phyloP scores from a whole-genome alignment of 2,113 vertebrate genomes.

The Lagopus muta region DNA sequence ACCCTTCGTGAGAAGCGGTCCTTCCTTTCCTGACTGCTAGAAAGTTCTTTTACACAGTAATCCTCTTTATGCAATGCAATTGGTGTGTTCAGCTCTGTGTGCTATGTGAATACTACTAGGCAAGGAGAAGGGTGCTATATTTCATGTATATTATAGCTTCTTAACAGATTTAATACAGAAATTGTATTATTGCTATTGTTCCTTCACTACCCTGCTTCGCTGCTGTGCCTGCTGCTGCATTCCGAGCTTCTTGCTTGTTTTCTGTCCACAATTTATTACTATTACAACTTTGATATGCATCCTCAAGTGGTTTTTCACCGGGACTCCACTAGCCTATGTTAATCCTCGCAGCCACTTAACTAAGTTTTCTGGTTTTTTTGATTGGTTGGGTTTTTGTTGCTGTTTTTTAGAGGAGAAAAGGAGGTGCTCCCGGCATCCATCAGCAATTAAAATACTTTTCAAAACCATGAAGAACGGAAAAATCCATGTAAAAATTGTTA shows the following conservation, averaged over 20 bases:
- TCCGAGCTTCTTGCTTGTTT: background rate
- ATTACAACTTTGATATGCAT: background rate
- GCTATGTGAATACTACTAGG: background rate
- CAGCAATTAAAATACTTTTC: slow-evolving; percentile 4
- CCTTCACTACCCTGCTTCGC: background rate
- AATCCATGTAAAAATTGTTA: slow-evolving; percentile 2
- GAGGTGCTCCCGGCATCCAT: background rate
- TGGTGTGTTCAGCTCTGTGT: background rate
- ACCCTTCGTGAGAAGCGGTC: background rate
- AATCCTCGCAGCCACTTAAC: background rate
- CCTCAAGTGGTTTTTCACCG: background rate
- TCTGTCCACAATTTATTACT: background rate
- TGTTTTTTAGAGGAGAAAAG: background rate
- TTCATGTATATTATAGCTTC: background rate
- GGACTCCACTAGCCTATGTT: background rate
- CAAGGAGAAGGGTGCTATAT: background rate
- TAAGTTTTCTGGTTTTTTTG: background rate
- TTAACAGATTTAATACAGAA: background rate
- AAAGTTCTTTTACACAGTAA: background rate
- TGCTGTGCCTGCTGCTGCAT: background rate
- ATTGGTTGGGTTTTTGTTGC: background rate
- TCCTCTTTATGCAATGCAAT: background rate
- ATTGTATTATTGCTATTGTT: background rate
- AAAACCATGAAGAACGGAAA: background rate
- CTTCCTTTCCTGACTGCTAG: background rate